A percentile compares a stretch with the other conserved stretches of the same genome.
Evolutionary conservation across 2,797 vertebrate species (phyloP).

Genomic region (Neoniphon sammara): DNA sequence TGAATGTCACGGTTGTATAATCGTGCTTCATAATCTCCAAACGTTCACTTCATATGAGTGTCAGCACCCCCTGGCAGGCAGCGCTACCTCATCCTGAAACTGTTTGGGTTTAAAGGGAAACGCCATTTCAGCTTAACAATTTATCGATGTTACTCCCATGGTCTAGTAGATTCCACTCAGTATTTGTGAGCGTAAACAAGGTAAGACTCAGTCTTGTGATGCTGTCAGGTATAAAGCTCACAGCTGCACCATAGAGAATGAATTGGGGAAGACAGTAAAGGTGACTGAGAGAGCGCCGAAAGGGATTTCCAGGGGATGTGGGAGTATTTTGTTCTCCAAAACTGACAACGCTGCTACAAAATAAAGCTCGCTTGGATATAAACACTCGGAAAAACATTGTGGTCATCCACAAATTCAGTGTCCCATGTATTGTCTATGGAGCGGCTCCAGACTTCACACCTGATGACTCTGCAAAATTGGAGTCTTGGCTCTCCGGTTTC

Average conservation of each 20-base stretch:
- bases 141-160: conserved; percentile 27
- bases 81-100: conserved; percentile 50
- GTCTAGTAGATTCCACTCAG: conserved; percentile 13
- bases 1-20: conserved; percentile 66
- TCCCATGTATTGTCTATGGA: neutral
- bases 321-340: conserved; percentile 20
- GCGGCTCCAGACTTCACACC: neutral
- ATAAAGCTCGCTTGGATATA: neutral
- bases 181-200: conserved; percentile 21
- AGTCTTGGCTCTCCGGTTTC: neutral
- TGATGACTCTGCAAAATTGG: neutral
- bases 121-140: conserved; percentile 35
- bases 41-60: conserved; percentile 56
- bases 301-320: conserved; percentile 9
- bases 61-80: conserved; percentile 48
- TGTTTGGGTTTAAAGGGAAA: conserved; percentile 43
- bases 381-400: conserved; percentile 14
- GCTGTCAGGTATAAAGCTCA: conserved; percentile 7
- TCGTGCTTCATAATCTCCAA: conserved; percentile 68
- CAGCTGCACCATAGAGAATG: neutral
- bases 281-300: neutral
- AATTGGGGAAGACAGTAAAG: neutral
- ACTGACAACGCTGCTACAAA: neutral
- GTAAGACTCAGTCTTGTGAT: neutral
- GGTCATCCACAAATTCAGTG: conserved; percentile 1